Base-by-base conservation (phyloP, 2,113 vertebrate species). In the Aplodontia rufa region DNA sequence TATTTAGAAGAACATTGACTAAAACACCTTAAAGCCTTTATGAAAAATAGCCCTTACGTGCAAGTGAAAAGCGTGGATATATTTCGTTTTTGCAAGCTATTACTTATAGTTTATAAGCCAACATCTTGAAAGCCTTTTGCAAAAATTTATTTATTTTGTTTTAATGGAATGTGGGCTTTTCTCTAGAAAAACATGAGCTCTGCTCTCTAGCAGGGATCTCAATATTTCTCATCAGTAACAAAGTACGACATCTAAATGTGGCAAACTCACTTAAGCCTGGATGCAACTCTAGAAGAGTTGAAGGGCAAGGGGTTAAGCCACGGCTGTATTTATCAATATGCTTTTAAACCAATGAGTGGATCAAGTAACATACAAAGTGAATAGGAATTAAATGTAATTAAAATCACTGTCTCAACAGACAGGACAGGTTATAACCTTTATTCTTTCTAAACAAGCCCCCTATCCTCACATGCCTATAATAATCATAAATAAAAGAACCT, bases 381-480 rank as follows among this genome's bases (percentile, higher is more conserved):
- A 97, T 93, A 78, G 94, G 88, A 96, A 97, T 97, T 97, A 98
- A 96, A 97, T 96, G 92, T 91, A 97, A 98, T 97, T 98, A 97
- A 97, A 97, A 95, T 97, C 97, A 97, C 97, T 96, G 95, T 98
- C 96, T 96, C 90, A 86, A 92, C 92, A 96, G 81, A 97, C 88
- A 88, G 87, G 75, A 40, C 69, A 84, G 96, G 95, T 96, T 97
- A 87, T 76, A 96, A 97, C 95, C 96, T 96, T 94, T 86, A 88
- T 94, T 96, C 94, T 95, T 74, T 95, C 82, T 89, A 91, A 95
- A 45, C 45, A 96, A 93, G 47, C n/a, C 55, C 60, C 89, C 78
- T 97, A 60, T 80, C 60, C 40, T 87, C 75, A 94, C 53, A 87
- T 93, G 78, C 28, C 51, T 91, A 20, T 86, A 87, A 94, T 35